Evolutionary conservation across 2,113 vertebrate genomes (phyloP), one percentile per base, ranked within the genome.

Genomic region (Chlamydotis undulata): DNA sequence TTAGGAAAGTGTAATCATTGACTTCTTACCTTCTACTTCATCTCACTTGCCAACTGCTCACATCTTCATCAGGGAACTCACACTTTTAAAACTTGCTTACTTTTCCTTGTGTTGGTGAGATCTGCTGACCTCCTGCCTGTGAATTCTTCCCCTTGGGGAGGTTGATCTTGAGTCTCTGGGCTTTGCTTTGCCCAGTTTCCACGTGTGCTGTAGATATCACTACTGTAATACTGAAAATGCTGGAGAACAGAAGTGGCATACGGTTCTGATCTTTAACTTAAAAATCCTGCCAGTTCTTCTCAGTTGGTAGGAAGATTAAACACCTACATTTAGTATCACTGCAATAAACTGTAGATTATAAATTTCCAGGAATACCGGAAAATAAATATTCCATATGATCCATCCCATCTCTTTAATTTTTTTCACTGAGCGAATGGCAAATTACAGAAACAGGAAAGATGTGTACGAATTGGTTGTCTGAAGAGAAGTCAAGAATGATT

Each of bases 361-460:
- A 61, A 88, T 75, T 81, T 90, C 43, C 43, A 63, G 28, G 33
- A 59, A 65, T 55, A 45, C 55, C 78, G 82, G 78, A 73, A 93
- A 88, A 63, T 45, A 94, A 88, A 87, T 47, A 81, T 69, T 61
- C 71, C 8, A 29, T 71, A 12, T 49, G 65, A 83, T 64, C 74
- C 7, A 8, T 28, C 22, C 26, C 31, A 37, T 73, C 68, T 76
- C 64, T 68, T 64, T 67, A 33, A 15, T 80, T 70, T 80, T 89
- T 89, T 90, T 74, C 52, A 21, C n/a, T 78, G 74, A 89, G 91
- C 67, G 77, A 94, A 78, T 69, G 88, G 67, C 67, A n/a, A 84
- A 57, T 86, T 95, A 19, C 29, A 89, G 80, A 89, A 87, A 49
- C 9, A 50, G 76, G 70, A 35, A 57, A 61, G 23, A 49, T 16